Evolutionary conservation across 2,888 invertebrate species (phyloP).

Genomic region (Lissonota sp.): DNA sequence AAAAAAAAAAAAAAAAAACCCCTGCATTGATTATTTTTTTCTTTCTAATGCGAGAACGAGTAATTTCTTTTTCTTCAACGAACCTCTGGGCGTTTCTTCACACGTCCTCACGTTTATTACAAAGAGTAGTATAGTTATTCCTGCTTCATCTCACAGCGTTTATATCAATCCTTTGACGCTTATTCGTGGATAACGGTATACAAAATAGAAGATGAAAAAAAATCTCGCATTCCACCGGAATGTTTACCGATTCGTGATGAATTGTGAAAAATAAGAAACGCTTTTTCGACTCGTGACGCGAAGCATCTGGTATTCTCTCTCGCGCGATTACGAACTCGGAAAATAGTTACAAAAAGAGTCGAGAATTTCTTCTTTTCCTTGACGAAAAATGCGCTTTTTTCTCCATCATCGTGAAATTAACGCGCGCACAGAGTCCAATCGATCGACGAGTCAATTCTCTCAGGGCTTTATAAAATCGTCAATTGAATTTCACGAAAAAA

Average conservation of each 20-base stretch:
- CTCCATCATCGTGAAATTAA: slow-evolving; percentile 20
- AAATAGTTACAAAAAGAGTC: slow-evolving; percentile 43
- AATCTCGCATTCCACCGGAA: slow-evolving; percentile 68
- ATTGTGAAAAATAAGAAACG: background rate
- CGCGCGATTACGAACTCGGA: slow-evolving; percentile 44
- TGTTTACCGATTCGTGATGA: slow-evolving; percentile 52
- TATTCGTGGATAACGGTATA: slow-evolving; percentile 68
- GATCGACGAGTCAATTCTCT: slow-evolving; percentile 36
- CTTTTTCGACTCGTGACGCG: background rate
- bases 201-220: slow-evolving; percentile 58
- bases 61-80: slow-evolving; percentile 34
- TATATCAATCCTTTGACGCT: slow-evolving; percentile 70
- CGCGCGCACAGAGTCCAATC: slow-evolving; percentile 40
- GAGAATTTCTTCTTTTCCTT: slow-evolving; percentile 53
- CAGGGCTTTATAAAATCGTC: slow-evolving; percentile 19
- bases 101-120: slow-evolving; percentile 36
- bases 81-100: slow-evolving; percentile 20
- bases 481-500: slow-evolving; percentile 14
- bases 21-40: slow-evolving; percentile 27
- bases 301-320: background rate
- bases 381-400: background rate
- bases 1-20: slow-evolving; percentile 53
- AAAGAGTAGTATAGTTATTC: slow-evolving; percentile 56
- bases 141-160: slow-evolving; percentile 67
- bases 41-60: slow-evolving; percentile 7